Evolutionary conservation across 2,888 invertebrate genomes (phyloP).

Genomic region (Caenorhabditis sp.): DNA sequence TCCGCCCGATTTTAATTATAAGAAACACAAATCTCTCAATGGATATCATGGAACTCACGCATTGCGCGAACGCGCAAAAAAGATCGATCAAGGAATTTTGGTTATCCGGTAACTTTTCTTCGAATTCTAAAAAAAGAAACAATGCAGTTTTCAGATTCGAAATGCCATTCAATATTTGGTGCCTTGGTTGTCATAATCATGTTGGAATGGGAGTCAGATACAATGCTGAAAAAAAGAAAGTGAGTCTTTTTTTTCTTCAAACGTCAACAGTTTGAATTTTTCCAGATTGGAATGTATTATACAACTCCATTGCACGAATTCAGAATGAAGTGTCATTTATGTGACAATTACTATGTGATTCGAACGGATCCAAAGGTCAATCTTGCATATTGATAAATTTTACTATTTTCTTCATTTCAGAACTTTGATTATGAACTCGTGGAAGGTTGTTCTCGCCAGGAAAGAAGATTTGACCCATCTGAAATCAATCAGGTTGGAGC

Average conservation of each 20-base stretch:
- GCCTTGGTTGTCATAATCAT: constrained; percentile 95
- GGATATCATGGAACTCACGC: constrained; percentile 92
- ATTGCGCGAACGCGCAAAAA: constrained; percentile 91
- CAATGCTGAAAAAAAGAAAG: constrained; percentile 77
- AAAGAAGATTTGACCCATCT: constrained; percentile 96
- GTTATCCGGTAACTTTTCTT: constrained; percentile 79
- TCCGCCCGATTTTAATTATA: constrained; percentile 97
- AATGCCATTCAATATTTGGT: constrained; percentile 99
- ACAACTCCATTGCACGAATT: constrained; percentile 97
- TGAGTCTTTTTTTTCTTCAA: too few relatives aligned
- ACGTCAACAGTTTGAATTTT: background rate
- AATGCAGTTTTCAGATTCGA: constrained; percentile 79
- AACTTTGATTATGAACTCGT: constrained; percentile 95
- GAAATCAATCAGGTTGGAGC: constrained; percentile 77
- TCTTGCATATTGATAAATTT: background rate
- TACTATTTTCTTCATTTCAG: constrained; percentile 74
- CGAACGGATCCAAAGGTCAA: constrained; percentile 94
- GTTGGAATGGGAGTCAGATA: constrained; percentile 99
- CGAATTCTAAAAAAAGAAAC: background rate
- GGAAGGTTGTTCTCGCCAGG: constrained; percentile 92
- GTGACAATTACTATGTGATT: constrained; percentile 95
- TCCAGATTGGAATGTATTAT: constrained; percentile 89
- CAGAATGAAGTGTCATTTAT: constrained; percentile 97
- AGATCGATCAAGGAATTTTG: constrained; percentile 91
- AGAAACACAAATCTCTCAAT: constrained; percentile 87